Percentiles rank a stretch among this genome's conserved stretches.
Conservation (phyloP, 2,113 vertebrate genomes). For the Sciurus niger region DNA sequence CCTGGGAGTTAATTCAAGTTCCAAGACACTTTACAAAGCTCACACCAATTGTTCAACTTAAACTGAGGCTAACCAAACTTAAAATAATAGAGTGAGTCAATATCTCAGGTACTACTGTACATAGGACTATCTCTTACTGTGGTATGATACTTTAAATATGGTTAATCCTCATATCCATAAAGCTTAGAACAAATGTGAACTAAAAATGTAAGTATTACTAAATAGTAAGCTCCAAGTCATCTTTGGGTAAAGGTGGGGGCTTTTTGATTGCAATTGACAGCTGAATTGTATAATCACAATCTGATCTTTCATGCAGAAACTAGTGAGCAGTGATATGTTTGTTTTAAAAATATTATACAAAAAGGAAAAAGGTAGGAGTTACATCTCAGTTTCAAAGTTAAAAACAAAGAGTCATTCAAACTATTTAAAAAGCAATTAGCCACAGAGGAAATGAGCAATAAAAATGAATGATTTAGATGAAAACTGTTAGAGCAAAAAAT, state of each 20-base stretch:
- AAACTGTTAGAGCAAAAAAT: background rate
- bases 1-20: conserved; percentile 7
- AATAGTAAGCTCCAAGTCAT: background rate
- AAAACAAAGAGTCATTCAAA: background rate
- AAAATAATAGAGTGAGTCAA: conserved; percentile 27
- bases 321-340: background rate
- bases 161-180: background rate
- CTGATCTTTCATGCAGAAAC: background rate
- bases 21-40: conserved; percentile 3
- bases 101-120: background rate
- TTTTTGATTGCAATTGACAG: background rate
- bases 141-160: conserved; percentile 9
- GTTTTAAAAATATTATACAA: background rate
- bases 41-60: background rate
- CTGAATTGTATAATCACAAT: conserved; percentile 1
- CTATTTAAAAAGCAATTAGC: background rate
- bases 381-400: background rate
- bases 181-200: background rate
- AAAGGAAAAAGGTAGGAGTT: conserved; percentile 25
- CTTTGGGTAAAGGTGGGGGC: background rate
- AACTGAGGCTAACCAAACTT: background rate
- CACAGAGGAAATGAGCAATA: background rate
- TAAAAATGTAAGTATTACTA: background rate
- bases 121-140: background rate
- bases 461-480: background rate